phyloP scores from a whole-genome alignment of 1,140 invertebrate genomes.

The Fopius arisanus region DNA sequence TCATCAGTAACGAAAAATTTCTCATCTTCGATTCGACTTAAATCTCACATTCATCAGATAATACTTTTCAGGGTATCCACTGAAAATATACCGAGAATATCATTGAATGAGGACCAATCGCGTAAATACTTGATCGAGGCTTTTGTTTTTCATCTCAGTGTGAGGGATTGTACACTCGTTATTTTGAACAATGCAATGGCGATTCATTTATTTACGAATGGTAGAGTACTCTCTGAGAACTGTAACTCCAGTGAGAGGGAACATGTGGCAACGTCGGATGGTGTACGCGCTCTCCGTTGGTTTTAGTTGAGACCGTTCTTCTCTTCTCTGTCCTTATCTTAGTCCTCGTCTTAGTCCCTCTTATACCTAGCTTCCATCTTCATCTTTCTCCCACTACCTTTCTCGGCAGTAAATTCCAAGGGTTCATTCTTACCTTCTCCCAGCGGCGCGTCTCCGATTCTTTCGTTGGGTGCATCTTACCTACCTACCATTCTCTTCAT shows the following conservation, averaged over 20 bases:
- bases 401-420: slow-evolving; percentile 8
- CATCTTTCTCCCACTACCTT: slow-evolving; percentile 21
- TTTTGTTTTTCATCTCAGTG: too few relatives aligned
- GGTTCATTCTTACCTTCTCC: slow-evolving; percentile 19
- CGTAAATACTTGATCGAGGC: too few relatives aligned
- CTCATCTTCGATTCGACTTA: too few relatives aligned
- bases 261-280: slow-evolving; percentile 52
- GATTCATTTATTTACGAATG: neutral
- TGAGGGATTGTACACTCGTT: neutral
- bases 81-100: too few relatives aligned
- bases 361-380: neutral
- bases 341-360: neutral
- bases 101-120: too few relatives aligned
- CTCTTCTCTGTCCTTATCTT: slow-evolving; percentile 8
- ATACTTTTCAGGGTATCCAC: too few relatives aligned
- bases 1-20: too few relatives aligned
- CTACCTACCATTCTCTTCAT: neutral
- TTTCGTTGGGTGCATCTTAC: slow-evolving; percentile 23
- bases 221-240: slow-evolving; percentile 25
- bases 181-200: neutral
- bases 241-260: slow-evolving; percentile 48
- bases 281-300: slow-evolving; percentile 13
- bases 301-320: slow-evolving; percentile 22
- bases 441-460: neutral
- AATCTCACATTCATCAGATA: too few relatives aligned